Percentiles rank a stretch among this genome's conserved stretches.
These are phyloP conservation scores for Trididemnum nubilum DNA, from an alignment of 23 tunicate genomes.

Conservation along the genomic window DNA sequence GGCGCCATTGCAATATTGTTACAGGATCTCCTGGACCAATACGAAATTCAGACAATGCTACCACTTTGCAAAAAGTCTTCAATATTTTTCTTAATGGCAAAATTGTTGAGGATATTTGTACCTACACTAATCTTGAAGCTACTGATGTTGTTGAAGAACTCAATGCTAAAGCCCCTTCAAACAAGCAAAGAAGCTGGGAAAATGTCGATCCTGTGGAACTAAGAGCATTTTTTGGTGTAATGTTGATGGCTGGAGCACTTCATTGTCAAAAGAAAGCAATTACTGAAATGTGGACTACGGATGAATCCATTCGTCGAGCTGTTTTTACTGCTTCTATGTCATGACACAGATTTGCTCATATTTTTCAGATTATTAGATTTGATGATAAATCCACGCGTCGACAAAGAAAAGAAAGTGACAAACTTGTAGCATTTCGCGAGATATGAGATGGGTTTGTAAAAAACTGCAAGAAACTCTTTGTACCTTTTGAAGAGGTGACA, in stretches of 20 bases:
- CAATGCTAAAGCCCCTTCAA: constrained; percentile 28
- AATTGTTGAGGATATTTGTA: constrained; percentile 19
- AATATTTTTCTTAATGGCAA: no score
- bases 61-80: constrained; percentile 41
- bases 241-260: constrained; percentile 38
- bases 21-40: constrained; percentile 43
- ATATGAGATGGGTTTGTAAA: constrained; percentile 27
- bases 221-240: constrained; percentile 26
- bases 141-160: no score
- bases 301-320: no score
- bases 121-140: constrained; percentile 38
- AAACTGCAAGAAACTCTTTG: constrained; percentile 33
- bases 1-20: constrained; percentile 29
- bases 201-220: constrained; percentile 15
- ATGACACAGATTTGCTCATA: constrained; percentile 39
- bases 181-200: no score
- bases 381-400: constrained; percentile 30
- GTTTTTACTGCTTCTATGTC: constrained; percentile 41
- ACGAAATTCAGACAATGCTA: constrained; percentile 9
- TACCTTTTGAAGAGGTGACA: constrained; percentile 32
- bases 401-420: constrained; percentile 34
- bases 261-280: constrained; percentile 29
- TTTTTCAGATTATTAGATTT: constrained; percentile 38
- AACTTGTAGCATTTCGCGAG: no score
- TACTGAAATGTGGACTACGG: constrained; percentile 39